Base-by-base conservation (phyloP, 2,888 invertebrate species). In the Druceiella hillmani region DNA sequence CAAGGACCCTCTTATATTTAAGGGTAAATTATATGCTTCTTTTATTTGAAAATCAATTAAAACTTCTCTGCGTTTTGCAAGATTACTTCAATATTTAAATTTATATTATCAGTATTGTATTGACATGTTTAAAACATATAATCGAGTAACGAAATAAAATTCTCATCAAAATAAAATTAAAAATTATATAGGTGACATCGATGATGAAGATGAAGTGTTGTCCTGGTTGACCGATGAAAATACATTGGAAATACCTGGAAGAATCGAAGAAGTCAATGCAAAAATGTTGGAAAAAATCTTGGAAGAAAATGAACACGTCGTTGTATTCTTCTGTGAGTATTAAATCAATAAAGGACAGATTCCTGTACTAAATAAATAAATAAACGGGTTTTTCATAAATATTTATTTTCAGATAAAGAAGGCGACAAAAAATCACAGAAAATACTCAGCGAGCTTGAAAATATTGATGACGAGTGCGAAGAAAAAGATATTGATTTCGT, bases 391-490 rank as follows among this genome's bases (percentile, higher is more conserved):
- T n/a, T n/a, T n/a, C n/a, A n/a, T n/a, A n/a, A n/a, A 12, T 9
- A 27, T 27, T 27, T 27, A 36, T 39, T 32, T 57, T 3, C 56
- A 91, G 91, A 92, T 62, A 83, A 87, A 55, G 91, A 90, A 68
- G 87, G 87, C 4, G 91, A 92, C 55, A 89, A 90, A 55, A 87
- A 87, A 57, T 85, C 89, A 14, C 87, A 87, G 50, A 89, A 89
- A 58, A 91, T 92, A 41, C 69, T 93, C 1, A 83, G 83, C 54
- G 91, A 92, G 58, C 59, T 93, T 43, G 93, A 93, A 61, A 91
- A 92, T 55, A 92, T 93, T 51, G 92, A 92, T 55, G 91, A 92
- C 52, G 90, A 91, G 56, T 90, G 91, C 56, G 92, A 92, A 66
- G 87, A 90, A 55, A 85, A 89, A 59, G 83, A 89, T 51, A 89